Conservation (phyloP, 2,113 vertebrate species). For the Anser brachyrhynchus region DNA sequence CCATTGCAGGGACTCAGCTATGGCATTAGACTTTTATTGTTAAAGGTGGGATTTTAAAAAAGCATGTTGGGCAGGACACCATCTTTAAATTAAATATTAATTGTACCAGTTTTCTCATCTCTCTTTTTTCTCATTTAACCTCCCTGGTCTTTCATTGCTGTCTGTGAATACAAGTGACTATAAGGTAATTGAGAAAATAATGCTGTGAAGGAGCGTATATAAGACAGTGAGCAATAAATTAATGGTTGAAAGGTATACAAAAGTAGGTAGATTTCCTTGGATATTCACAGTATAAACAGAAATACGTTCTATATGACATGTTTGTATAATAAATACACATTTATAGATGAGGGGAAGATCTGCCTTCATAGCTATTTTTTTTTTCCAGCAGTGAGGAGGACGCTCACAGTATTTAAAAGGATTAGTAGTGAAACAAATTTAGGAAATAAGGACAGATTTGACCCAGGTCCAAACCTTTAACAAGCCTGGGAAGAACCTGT, state of each 20-base stretch:
- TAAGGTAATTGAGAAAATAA: not conserved
- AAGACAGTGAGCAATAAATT: not conserved
- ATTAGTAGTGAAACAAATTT: not conserved
- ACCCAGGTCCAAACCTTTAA: not conserved
- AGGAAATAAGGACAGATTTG: not conserved
- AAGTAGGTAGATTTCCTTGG: not conserved
- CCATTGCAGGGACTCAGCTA: not conserved
- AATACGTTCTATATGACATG: not conserved
- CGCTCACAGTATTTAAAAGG: not conserved
- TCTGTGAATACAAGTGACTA: not conserved
- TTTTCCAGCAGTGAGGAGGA: not conserved
- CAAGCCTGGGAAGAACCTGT: not conserved
- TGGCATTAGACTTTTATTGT: not conserved
- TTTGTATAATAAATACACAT: not conserved
- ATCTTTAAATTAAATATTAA: not conserved
- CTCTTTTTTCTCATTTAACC: not conserved
- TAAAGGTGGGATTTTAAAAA: not conserved
- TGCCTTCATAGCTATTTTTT: not conserved
- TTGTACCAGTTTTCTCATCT: not conserved
- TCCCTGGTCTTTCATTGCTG: not conserved
- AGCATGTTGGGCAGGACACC: not conserved
- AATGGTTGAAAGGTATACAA: not conserved
- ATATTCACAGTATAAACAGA: not conserved
- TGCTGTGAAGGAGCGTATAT: not conserved
- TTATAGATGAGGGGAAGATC: not conserved